Conservation (phyloP, 2,113 vertebrate genomes). For the Solenodon paradoxus region DNA sequence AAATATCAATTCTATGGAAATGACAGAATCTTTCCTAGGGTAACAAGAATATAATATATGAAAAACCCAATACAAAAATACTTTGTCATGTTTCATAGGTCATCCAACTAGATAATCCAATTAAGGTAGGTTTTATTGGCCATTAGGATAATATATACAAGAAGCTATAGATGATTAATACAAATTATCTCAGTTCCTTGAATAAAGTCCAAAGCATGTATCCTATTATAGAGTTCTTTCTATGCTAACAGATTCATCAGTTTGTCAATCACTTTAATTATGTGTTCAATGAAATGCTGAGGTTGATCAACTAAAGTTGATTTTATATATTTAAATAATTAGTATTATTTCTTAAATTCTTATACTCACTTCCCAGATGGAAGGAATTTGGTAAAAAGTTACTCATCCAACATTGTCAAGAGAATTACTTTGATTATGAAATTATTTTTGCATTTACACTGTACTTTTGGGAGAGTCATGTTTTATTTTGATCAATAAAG, state of each 20-base stretch:
- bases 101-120: not conserved
- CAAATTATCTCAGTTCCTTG: not conserved
- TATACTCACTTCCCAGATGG: not conserved
- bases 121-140: not conserved
- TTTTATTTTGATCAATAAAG: constrained; percentile 29
- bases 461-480: not conserved
- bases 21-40: not conserved
- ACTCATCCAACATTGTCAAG: not conserved
- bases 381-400: not conserved
- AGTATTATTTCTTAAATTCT: not conserved
- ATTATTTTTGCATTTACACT: not conserved
- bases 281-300: not conserved
- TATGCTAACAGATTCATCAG: not conserved
- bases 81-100: not conserved
- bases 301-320: not conserved
- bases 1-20: constrained; percentile 44
- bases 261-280: not conserved
- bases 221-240: not conserved
- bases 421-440: not conserved
- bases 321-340: not conserved
- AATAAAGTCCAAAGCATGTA: not conserved
- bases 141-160: not conserved
- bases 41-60: not conserved
- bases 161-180: not conserved
- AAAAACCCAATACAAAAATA: not conserved